Evolutionary conservation across 2,888 invertebrate genomes (phyloP).

Genomic region (Osmoderma eremita): DNA sequence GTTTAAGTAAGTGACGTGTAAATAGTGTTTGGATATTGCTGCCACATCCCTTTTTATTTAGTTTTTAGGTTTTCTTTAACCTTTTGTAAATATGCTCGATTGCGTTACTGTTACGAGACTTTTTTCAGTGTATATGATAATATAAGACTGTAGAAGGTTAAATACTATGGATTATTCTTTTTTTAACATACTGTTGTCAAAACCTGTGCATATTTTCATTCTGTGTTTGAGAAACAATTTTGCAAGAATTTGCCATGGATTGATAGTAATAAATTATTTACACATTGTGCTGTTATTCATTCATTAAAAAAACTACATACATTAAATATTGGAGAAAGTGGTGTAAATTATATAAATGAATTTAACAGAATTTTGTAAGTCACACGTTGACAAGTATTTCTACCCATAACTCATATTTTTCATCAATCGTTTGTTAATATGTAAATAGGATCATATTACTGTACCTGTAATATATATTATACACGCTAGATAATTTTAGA

Average conservation of each 20-base stretch:
- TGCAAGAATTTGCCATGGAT: conserved; percentile 4
- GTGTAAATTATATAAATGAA: too few species aligned
- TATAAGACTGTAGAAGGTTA: conserved; percentile 26
- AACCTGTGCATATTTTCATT: conserved; percentile 20
- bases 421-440: conserved; percentile 20
- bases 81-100: conserved; percentile 12
- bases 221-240: conserved; percentile 9
- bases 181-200: conserved; percentile 2
- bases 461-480: conserved; percentile 31
- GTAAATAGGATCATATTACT: conserved; percentile 29
- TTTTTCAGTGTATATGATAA: conserved; percentile 4
- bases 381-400: background rate
- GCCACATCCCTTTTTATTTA: conserved; percentile 22
- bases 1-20: conserved; percentile 21
- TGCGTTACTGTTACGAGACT: conserved; percentile 6
- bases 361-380: too few species aligned
- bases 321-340: too few species aligned
- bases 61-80: background rate
- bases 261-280: conserved; percentile 28
- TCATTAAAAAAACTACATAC: background rate
- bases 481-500: conserved; percentile 19
- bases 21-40: conserved; percentile 14
- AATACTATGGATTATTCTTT: conserved; percentile 10
- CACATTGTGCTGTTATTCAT: conserved; percentile 23
- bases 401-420: background rate